Evolutionary conservation across 2,797 vertebrate species (phyloP).

Genomic region (Lutjanus argentimaculatus): DNA sequence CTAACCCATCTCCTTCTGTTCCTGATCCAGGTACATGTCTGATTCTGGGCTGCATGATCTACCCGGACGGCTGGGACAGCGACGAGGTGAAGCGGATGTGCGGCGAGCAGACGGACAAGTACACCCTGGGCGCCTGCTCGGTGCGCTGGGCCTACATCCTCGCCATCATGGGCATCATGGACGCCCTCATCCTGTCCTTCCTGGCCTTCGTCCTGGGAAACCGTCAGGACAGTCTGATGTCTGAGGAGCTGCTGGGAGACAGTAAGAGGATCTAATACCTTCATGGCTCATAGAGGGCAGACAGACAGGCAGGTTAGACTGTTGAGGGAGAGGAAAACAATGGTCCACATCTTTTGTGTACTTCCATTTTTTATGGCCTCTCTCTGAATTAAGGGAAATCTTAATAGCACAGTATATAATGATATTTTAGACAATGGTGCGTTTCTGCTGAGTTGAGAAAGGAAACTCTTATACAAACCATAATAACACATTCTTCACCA

Average conservation of each 20-base stretch:
- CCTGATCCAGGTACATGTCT: conserved; percentile 91
- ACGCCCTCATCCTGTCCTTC: conserved; percentile 98
- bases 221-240: conserved; percentile 97
- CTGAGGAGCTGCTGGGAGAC: conserved; percentile 97
- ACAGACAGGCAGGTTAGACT: background rate
- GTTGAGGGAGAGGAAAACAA: no score
- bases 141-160: conserved; percentile 99
- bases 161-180: conserved; percentile 99
- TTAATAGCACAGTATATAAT: background rate
- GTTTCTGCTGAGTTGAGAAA: no score
- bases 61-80: conserved; percentile 98
- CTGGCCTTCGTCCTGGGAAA: conserved; percentile 98
- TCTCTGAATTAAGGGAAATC: no score
- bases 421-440: no score
- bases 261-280: conserved; percentile 85
- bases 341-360: no score
- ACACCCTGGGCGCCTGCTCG: conserved; percentile 97
- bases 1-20: background rate
- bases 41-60: conserved; percentile 99
- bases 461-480: no score
- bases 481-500: no score
- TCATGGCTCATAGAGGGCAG: background rate
- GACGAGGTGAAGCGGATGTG: conserved; percentile 98
- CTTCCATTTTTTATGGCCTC: no score
- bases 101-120: conserved; percentile 98